Conservation (phyloP, 2,888 invertebrate genomes). For the Hypena proboscidalis region DNA sequence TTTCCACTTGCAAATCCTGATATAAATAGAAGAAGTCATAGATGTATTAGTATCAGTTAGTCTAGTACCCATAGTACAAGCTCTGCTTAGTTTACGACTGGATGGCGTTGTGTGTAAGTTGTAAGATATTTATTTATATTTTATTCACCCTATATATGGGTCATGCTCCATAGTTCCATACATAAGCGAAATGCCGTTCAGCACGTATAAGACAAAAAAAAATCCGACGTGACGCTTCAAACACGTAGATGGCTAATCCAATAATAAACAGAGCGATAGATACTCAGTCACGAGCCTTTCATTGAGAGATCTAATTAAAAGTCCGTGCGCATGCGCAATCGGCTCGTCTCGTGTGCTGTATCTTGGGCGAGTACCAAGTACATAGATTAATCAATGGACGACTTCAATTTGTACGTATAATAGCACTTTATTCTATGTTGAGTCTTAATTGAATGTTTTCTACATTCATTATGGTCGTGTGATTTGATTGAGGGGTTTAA, state of each 20-base stretch:
- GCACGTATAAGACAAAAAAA: conserved; percentile 1
- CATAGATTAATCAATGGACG: conserved; percentile 44
- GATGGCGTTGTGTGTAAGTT: too few species aligned
- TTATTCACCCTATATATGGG: too few species aligned
- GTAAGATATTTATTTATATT: too few species aligned
- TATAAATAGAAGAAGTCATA: too few species aligned
- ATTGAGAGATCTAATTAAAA: conserved; percentile 9
- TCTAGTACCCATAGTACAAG: too few species aligned
- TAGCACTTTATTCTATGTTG: conserved; percentile 30
- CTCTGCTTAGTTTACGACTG: too few species aligned
- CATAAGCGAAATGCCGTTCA: not conserved
- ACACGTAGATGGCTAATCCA: conserved; percentile 7
- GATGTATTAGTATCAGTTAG: too few species aligned
- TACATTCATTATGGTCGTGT: too few species aligned
- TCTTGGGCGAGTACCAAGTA: conserved; percentile 40
- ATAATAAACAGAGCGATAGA: conserved; percentile 7
- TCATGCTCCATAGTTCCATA: too few species aligned
- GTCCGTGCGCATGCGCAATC: conserved; percentile 7
- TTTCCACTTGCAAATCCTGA: too few species aligned
- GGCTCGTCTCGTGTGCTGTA: conserved; percentile 32
- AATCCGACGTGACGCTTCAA: not conserved
- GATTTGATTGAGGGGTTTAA: too few species aligned
- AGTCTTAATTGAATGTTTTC: conserved; percentile 18
- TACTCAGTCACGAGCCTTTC: conserved; percentile 8
- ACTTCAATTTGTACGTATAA: conserved; percentile 47